Base-by-base conservation (phyloP, 2,888 invertebrate genomes). In the Drosophila greeni region DNA sequence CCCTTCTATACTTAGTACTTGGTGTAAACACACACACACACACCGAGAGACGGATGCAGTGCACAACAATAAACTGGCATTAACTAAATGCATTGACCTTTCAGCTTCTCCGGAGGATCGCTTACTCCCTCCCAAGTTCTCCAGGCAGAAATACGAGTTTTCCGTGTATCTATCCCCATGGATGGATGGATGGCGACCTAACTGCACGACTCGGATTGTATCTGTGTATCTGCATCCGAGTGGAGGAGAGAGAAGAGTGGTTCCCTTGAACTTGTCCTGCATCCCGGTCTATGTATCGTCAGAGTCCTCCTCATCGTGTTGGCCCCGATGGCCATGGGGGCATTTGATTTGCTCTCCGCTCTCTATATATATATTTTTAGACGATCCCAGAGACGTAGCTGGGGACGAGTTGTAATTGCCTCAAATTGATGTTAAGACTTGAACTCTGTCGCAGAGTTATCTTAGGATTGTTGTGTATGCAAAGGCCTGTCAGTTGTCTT, bases 61-160 rank as follows among this genome's bases (percentile, higher is more conserved):
- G 40, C 24, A 48, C 43, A 39, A 43, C 59, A 60, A 49, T 43
- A 31, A 42, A 40, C 59, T 49, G 59, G 48, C 54, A 81, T 82
- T 81, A 82, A 82, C 79, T 80, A 81, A 81, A 81, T 81, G 83
- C 81, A 81, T 81, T 81, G 81, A 81, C 81, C 81, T 82, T 75
- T 80, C 67, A 55, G 70, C 75, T 72, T 40, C 59, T 23, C 51
- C 43, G 37, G 61, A 64, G 24, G 24, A 26, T 40, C 40, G 40
- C 14, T 34, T n/a, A n/a, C 40, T 48, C 39, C 68, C 68, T 76
- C 65, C 47, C 29, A 14, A 31, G 45, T 47, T 47, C 29, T 31
- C 5, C 29, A 31, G 77, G 79, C 82, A 80, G 76, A 77, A 82
- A 81, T 77, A 82, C 81, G 71, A 81, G 81, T 81, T 81, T 81